Evolutionary conservation across 2,113 vertebrate species (phyloP).

Genomic region (Rhabdornis inornatus): DNA sequence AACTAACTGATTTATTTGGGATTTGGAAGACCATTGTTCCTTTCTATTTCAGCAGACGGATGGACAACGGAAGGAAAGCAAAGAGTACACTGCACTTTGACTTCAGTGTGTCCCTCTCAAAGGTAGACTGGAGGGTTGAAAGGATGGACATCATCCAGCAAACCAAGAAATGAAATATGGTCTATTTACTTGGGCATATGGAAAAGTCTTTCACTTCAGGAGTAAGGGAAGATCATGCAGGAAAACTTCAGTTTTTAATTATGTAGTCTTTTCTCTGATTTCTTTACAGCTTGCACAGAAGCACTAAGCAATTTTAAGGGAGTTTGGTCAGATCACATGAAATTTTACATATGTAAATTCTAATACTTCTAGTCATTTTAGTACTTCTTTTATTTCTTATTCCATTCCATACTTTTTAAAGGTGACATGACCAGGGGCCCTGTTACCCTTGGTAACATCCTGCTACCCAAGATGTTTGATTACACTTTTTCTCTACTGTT

Average conservation of each 20-base stretch:
- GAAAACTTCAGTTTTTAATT: not conserved
- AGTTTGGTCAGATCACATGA: not conserved
- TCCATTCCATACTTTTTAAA: not conserved
- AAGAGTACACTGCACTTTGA: not conserved
- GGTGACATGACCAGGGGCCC: accelerated
- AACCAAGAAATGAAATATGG: not conserved
- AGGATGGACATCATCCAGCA: not conserved
- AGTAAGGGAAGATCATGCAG: not conserved
- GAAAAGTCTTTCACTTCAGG: not conserved
- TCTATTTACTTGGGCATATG: not conserved
- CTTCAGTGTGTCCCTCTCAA: not conserved
- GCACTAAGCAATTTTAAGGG: not conserved
- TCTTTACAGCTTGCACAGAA: not conserved
- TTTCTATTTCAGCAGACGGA: not conserved
- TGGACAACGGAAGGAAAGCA: not conserved
- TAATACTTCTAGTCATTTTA: not conserved
- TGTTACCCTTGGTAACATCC: not conserved
- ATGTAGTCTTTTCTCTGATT: not conserved
- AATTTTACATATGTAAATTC: not conserved
- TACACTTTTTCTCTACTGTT: not conserved
- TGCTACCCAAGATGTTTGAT: not conserved
- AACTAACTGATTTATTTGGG: not conserved
- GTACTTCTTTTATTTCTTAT: not conserved
- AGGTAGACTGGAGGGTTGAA: not conserved
- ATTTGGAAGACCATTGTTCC: not conserved